phyloP scores from a whole-genome alignment of 2,113 vertebrate species.

The Seriola aureovittata region DNA sequence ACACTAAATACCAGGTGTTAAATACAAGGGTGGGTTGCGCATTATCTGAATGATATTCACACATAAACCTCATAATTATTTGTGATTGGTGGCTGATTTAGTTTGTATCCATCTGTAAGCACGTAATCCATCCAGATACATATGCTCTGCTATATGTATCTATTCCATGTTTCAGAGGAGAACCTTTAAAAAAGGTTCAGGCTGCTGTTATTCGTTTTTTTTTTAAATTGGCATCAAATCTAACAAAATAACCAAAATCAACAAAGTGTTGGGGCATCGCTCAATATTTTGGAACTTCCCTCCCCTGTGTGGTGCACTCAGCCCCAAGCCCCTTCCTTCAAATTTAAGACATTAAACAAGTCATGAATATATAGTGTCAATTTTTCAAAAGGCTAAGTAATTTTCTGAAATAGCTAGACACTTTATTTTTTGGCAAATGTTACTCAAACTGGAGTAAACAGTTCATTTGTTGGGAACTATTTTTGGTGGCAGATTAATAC shows the following conservation, averaged over 20 bases:
- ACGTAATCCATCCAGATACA: too few relatives aligned
- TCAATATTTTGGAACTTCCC: not conserved
- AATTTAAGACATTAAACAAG: not conserved
- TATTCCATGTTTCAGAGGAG: not conserved
- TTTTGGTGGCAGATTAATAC: constrained; percentile 21
- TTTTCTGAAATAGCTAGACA: constrained; percentile 10
- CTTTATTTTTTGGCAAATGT: constrained; percentile 2
- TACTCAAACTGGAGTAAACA: not conserved
- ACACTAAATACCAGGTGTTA: constrained; percentile 13
- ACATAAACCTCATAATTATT: not conserved
- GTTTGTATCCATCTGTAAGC: too few relatives aligned
- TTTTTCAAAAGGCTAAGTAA: not conserved
- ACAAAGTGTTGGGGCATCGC: too few relatives aligned
- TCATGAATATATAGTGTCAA: not conserved
- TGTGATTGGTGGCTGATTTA: too few relatives aligned
- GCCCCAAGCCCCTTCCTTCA: not conserved
- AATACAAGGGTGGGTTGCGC: not conserved
- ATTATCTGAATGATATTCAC: not conserved
- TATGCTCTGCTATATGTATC: not conserved
- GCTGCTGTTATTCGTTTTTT: too few relatives aligned
- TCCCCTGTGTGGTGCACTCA: not conserved
- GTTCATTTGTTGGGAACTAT: not conserved
- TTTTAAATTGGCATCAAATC: too few relatives aligned
- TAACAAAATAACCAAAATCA: too few relatives aligned
- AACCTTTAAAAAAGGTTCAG: not conserved